phyloP scores from a whole-genome alignment of 2,113 vertebrate species.

The Eulemur macaco region DNA sequence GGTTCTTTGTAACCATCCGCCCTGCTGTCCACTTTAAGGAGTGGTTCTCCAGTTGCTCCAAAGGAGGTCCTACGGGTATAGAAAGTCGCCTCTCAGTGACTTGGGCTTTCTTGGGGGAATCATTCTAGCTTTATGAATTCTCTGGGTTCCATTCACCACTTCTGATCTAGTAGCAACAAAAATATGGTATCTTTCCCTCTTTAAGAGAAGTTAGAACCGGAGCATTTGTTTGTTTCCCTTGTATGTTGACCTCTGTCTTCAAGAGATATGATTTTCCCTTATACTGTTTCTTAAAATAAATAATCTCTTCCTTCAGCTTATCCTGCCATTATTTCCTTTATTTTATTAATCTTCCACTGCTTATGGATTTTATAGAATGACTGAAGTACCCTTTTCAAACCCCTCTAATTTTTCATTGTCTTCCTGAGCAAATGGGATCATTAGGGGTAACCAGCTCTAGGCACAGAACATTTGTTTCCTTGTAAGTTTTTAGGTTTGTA shows the following conservation, averaged over 20 bases:
- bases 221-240: neutral
- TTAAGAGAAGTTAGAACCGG: neutral
- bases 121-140: neutral
- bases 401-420: neutral
- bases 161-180: neutral
- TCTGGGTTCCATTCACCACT: neutral
- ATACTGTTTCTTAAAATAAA: neutral
- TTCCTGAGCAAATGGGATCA: neutral
- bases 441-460: neutral
- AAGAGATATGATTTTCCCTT: neutral
- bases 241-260: neutral
- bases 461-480: neutral
- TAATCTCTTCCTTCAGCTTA: neutral
- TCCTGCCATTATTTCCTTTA: neutral
- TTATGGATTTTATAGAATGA: neutral
- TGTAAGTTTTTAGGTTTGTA: neutral
- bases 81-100: neutral
- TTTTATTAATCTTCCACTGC: constrained; percentile 8
- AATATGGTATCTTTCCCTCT: neutral
- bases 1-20: neutral
- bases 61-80: neutral
- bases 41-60: neutral
- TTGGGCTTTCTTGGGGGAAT: neutral
- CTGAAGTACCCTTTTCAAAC: neutral
- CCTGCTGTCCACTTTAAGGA: neutral